Conservation (phyloP, 1,140 invertebrate species). For the Lepidotrigona ventralis region DNA sequence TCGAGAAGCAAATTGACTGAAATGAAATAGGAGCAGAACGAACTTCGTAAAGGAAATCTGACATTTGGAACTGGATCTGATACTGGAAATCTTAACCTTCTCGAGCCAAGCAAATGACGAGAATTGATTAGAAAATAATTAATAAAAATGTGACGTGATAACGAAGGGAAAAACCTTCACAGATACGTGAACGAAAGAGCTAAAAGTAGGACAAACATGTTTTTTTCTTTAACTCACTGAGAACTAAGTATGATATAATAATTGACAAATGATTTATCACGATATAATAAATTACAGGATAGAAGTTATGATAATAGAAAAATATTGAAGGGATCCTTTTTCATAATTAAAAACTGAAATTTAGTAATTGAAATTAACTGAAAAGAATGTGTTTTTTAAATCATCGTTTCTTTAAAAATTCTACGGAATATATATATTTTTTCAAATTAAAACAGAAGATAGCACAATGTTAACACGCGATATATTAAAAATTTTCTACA, state of each 20-base stretch:
- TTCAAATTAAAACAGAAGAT: no score
- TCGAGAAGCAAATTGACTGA: not conserved
- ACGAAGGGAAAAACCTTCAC: not conserved
- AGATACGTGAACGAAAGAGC: not conserved
- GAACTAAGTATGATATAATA: no score
- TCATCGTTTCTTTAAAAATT: not conserved
- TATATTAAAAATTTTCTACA: no score
- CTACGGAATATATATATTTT: no score
- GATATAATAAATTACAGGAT: no score
- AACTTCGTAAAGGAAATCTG: not conserved
- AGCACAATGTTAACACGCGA: no score
- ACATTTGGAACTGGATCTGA: not conserved
- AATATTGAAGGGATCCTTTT: no score
- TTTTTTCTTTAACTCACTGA: not conserved
- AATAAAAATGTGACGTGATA: not conserved
- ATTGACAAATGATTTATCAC: no score
- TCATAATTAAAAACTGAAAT: not conserved
- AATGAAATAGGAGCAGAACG: not conserved
- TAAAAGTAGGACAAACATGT: not conserved
- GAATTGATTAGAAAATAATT: not conserved
- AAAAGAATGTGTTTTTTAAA: not conserved
- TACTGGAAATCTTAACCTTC: not conserved
- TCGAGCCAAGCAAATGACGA: not conserved
- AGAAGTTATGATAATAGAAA: no score
- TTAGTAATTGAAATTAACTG: not conserved